Evolutionary conservation across 2,888 invertebrate genomes (phyloP).

Genomic region (Epirrhoe tristata): DNA sequence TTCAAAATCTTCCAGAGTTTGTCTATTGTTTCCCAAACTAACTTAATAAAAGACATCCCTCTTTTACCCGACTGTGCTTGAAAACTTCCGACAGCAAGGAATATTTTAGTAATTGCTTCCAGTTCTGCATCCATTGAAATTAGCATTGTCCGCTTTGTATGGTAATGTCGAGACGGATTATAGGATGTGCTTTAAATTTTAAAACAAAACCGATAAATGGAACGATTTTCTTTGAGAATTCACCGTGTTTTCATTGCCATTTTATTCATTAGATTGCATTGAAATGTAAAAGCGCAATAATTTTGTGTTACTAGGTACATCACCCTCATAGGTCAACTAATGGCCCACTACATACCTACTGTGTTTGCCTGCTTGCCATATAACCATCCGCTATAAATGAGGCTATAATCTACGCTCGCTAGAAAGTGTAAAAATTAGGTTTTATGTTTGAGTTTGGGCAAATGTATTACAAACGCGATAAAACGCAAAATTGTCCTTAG

Average conservation of each 20-base stretch:
- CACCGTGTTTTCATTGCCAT: not conserved
- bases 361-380: too few species aligned
- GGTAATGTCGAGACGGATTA: slow-evolving; percentile 31
- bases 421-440: too few species aligned
- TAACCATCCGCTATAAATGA: too few species aligned
- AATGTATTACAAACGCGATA: too few species aligned
- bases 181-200: slow-evolving; percentile 33
- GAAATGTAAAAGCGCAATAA: not conserved
- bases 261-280: not conserved
- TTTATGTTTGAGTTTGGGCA: too few species aligned
- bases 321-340: too few species aligned
- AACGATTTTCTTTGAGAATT: slow-evolving; percentile 15
- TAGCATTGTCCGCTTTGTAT: slow-evolving; percentile 40
- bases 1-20: not conserved
- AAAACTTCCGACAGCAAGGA: slow-evolving; percentile 4
- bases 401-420: too few species aligned
- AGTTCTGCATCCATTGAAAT: slow-evolving; percentile 30
- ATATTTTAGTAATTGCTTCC: slow-evolving; percentile 38
- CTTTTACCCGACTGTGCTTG: not conserved
- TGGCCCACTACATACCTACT: too few species aligned
- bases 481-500: too few species aligned
- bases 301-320: not conserved
- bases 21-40: not conserved
- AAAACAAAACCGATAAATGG: slow-evolving; percentile 32
- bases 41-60: not conserved